phyloP scores from a whole-genome alignment of 2,888 invertebrate species.

The Calliphora vomitoria region DNA sequence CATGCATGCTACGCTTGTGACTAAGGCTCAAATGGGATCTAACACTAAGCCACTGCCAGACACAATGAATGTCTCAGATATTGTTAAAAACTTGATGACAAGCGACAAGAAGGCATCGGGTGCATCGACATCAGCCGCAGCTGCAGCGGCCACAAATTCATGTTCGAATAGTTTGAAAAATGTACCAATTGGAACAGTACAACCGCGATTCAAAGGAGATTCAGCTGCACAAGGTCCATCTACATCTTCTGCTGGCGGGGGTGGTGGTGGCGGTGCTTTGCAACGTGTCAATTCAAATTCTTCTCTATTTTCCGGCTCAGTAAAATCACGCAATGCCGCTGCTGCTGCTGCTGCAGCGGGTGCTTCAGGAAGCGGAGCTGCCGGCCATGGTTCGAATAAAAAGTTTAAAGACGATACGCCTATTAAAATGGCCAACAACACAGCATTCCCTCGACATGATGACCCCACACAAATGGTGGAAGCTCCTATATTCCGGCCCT shows the following conservation, averaged over 20 bases:
- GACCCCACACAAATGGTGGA: constrained; percentile 87
- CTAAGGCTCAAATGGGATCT: constrained; percentile 86
- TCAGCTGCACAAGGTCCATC: constrained; percentile 70
- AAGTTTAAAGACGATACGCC: constrained; percentile 84
- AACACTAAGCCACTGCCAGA: constrained; percentile 83
- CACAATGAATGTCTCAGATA: constrained; percentile 83
- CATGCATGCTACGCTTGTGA: constrained; percentile 88
- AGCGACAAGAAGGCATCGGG: constrained; percentile 54
- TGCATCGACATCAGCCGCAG: constrained; percentile 72
- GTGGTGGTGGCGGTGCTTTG: constrained; percentile 73
- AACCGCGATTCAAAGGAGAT: constrained; percentile 84
- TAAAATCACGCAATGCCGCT: constrained; percentile 80
- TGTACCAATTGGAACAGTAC: constrained; percentile 86
- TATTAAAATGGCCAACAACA: constrained; percentile 84
- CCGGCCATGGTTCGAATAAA: constrained; percentile 81
- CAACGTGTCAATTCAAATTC: constrained; percentile 84
- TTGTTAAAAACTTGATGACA: constrained; percentile 83
- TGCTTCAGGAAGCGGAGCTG: constrained; percentile 37
- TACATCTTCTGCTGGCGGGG: constrained; percentile 74
- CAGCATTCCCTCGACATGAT: constrained; percentile 85
- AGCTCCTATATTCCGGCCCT: constrained; percentile 92
- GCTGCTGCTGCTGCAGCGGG: constrained; percentile 72
- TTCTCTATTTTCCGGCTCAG: constrained; percentile 83
- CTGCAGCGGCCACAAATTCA: constrained; percentile 75
- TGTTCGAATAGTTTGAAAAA: constrained; percentile 78